A percentile compares a stretch with the other conserved stretches of the same genome.
Conservation (phyloP, 2,113 vertebrate species). For the Xenopus laevis region DNA sequence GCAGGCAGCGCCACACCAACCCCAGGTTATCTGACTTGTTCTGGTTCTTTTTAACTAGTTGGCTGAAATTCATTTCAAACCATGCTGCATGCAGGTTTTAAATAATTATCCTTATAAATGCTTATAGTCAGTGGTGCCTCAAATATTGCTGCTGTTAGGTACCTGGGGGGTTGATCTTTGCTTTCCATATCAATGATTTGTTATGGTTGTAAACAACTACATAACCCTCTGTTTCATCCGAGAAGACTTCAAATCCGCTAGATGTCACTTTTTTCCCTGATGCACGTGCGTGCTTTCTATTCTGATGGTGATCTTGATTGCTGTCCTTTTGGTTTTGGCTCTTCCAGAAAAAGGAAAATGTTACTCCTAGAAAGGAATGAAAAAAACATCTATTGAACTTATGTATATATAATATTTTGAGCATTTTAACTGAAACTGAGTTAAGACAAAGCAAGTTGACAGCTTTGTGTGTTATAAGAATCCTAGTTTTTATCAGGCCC, state of each 20-base stretch:
- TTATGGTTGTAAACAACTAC: slow-evolving; percentile 83
- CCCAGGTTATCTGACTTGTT: too few species aligned
- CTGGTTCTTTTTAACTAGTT: too few species aligned
- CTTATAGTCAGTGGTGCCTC: too few species aligned
- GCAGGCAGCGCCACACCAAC: too few species aligned
- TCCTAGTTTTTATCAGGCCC: too few species aligned
- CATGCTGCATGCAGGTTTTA: too few species aligned
- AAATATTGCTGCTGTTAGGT: neutral
- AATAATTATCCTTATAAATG: too few species aligned
- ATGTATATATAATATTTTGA: neutral
- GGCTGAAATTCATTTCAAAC: too few species aligned
- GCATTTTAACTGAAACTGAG: too few species aligned
- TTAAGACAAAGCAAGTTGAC: too few species aligned
- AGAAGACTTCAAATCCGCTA: slow-evolving; percentile 84
- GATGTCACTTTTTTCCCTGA: slow-evolving; percentile 85
- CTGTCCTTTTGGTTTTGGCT: slow-evolving; percentile 49
- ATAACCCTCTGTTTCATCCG: slow-evolving; percentile 69
- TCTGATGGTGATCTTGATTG: slow-evolving; percentile 58
- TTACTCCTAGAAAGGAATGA: slow-evolving; percentile 70
- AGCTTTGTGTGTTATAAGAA: too few species aligned
- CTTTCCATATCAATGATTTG: slow-evolving; percentile 80
- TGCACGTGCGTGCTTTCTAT: slow-evolving; percentile 55
- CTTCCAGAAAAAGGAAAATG: slow-evolving; percentile 98
- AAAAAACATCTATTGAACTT: neutral
- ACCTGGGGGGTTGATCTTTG: slow-evolving; percentile 84